phyloP scores from a whole-genome alignment of 2,113 vertebrate genomes.

The Smithornis capensis region DNA sequence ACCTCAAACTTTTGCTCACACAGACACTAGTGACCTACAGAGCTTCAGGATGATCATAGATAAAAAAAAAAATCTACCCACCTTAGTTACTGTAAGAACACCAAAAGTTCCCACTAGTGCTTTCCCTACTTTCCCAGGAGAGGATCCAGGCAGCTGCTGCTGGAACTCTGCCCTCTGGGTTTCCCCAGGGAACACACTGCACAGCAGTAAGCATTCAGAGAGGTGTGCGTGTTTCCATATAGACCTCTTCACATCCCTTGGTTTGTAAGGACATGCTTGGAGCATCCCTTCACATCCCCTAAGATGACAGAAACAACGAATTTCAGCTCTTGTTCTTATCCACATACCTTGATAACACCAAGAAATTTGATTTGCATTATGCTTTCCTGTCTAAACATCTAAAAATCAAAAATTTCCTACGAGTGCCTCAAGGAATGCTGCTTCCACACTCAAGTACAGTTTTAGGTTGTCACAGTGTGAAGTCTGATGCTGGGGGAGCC shows the following conservation, averaged over 20 bases:
- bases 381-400: not conserved
- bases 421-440: not conserved
- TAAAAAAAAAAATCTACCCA: not conserved
- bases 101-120: not conserved
- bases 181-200: not conserved
- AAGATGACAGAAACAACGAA: not conserved
- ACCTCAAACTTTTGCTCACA: not conserved
- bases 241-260: not conserved
- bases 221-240: fast-evolving
- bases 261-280: not conserved
- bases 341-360: not conserved
- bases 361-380: not conserved
- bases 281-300: not conserved
- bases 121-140: not conserved
- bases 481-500: not conserved
- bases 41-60: not conserved
- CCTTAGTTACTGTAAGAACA: not conserved
- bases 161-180: not conserved
- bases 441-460: not conserved
- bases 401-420: not conserved
- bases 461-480: not conserved
- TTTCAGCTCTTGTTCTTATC: not conserved
- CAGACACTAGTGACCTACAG: not conserved
- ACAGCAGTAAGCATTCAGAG: not conserved
- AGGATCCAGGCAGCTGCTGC: not conserved